A percentile compares a stretch with the other conserved stretches of the same genome.
phyloP scores from a whole-genome alignment of 2,888 invertebrate genomes.

The Graphium colonna region DNA sequence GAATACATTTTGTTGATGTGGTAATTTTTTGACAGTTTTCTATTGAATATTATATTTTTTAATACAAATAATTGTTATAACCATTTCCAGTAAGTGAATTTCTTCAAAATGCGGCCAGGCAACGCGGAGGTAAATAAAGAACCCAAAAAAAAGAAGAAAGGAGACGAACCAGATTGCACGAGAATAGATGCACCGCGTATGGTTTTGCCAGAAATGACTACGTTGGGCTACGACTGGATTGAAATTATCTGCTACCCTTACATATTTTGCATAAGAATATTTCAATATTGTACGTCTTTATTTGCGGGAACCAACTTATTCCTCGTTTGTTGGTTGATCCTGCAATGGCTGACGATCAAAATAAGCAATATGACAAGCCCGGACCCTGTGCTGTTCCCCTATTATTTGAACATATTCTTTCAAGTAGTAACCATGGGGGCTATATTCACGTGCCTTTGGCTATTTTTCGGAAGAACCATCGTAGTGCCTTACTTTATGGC shows the following conservation, averaged over 20 bases:
- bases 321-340: constrained; percentile 60
- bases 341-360: constrained; percentile 66
- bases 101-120: too few species aligned
- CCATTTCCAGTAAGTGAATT: too few species aligned
- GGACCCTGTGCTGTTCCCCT: constrained; percentile 61
- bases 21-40: too few species aligned
- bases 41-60: too few species aligned
- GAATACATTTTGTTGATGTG: too few species aligned
- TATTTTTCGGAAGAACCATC: constrained; percentile 44
- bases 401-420: constrained; percentile 64
- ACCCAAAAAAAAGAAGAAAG: constrained; percentile 3
- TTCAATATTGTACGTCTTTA: constrained; percentile 52
- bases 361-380: constrained; percentile 53
- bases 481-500: constrained; percentile 50
- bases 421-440: constrained; percentile 55
- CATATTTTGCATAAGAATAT: constrained; percentile 50
- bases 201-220: constrained; percentile 46
- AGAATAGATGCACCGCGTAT: constrained; percentile 35
- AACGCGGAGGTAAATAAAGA: constrained; percentile 12
- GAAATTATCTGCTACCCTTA: constrained; percentile 67
- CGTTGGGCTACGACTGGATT: constrained; percentile 58
- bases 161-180: constrained; percentile 9
- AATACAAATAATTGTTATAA: too few species aligned
- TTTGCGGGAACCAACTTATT: constrained; percentile 62
- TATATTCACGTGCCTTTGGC: constrained; percentile 49